Conservation (phyloP, 2,888 invertebrate species). For the Ophion slaviceki region DNA sequence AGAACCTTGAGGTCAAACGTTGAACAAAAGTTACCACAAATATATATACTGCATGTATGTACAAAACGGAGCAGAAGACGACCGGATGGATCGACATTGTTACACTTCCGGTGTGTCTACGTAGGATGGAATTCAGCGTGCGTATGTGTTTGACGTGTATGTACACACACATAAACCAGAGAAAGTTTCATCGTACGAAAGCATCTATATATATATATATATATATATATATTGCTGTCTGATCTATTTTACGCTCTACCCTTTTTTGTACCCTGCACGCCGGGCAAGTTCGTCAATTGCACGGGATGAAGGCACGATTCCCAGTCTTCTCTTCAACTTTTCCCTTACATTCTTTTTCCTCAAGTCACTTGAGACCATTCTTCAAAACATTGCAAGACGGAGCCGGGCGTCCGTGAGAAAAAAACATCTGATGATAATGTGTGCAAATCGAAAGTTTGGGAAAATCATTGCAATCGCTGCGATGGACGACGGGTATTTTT, state of each 20-base stretch:
- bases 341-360: constrained; percentile 5
- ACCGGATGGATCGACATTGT: constrained; percentile 77
- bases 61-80: constrained; percentile 76
- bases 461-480: too few relatives aligned
- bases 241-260: constrained; percentile 44
- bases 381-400: background rate
- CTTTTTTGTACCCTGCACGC: background rate
- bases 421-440: too few relatives aligned
- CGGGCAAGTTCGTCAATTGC: constrained; percentile 35
- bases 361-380: background rate
- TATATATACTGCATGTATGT: constrained; percentile 22
- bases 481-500: too few relatives aligned
- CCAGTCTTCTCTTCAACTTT: constrained; percentile 1
- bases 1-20: constrained; percentile 43
- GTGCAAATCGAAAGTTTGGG: too few relatives aligned
- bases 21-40: constrained; percentile 77
- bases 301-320: background rate
- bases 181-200: too few relatives aligned
- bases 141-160: background rate
- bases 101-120: constrained; percentile 72
- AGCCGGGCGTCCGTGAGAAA: too few relatives aligned
- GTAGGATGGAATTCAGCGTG: constrained; percentile 55
- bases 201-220: background rate
- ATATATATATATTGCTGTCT: background rate
- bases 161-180: too few relatives aligned